Evolutionary conservation across 2,113 vertebrate species (phyloP).

Genomic region (Sciurus niger): DNA sequence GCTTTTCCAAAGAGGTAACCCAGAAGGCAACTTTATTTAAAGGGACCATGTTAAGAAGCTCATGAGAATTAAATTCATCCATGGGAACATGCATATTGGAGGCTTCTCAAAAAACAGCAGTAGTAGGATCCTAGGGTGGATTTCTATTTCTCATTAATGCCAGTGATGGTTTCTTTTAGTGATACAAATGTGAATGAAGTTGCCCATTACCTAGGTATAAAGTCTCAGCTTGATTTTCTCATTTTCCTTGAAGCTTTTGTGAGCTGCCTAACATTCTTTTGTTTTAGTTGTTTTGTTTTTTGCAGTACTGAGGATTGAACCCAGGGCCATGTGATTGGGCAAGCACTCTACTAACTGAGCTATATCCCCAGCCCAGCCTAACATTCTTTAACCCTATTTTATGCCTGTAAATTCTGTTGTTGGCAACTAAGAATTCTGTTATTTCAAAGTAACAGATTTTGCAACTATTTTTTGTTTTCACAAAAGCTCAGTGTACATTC

Average conservation of each 20-base stretch:
- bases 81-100: rapidly evolving
- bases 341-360: too few relatives aligned
- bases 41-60: rapidly evolving
- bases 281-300: too few relatives aligned
- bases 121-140: background rate
- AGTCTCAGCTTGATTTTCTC: background rate
- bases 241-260: background rate
- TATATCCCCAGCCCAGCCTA: too few relatives aligned
- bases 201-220: background rate
- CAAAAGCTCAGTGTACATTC: background rate
- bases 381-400: background rate
- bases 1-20: background rate
- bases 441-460: background rate
- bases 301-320: too few relatives aligned
- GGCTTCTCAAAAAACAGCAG: too few relatives aligned
- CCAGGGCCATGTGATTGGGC: too few relatives aligned
- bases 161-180: background rate
- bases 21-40: background rate
- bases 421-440: background rate
- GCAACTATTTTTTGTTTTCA: background rate
- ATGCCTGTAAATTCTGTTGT: background rate
- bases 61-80: background rate
- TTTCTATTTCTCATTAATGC: background rate
- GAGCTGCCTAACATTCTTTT: background rate
- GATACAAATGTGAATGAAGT: rapidly evolving